Base-by-base conservation (phyloP, 53 echinoderm and acorn worm species). In the Arbacia lixula region DNA sequence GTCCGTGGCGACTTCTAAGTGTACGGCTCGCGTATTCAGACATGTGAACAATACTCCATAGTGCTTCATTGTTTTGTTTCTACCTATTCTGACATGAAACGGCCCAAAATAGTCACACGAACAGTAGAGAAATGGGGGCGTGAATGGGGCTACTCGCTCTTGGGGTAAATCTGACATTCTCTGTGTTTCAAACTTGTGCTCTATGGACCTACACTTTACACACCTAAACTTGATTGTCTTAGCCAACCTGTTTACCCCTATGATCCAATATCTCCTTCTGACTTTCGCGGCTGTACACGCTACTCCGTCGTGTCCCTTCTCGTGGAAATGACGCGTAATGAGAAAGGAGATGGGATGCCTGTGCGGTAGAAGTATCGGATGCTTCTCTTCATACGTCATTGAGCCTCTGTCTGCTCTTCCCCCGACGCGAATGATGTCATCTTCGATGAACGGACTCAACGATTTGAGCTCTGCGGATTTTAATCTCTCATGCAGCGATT, bases 61-160 rank as follows among this genome's bases (percentile, higher is more conserved):
- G 19, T 92, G 76, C 41, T 88, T 80, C 0, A 63, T 24, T 0
- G 88, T 85, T 12, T 85, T 91, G 64, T 91, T 88, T 2, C 88
- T 21, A 3, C 72, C 73, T 1, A 91, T 43, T 36, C 53, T 88
- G 28, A 91, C 91, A 2, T 46, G 3, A 0, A 54, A 33, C 24
- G 88, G 92, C 10, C 92, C 82, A 27, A 92, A 91, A 17, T 91
- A 91, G 22, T 91, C 88, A 36, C 76, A 67, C 1, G 92, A 85
- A 0, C 85, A 57, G 58, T 40, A 40, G 34, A 53, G 39, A 49
- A 89, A 92, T 19, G 76, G 86, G 2, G 86, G 89, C 39, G 89
- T 86, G 39, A 35, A 76, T 16, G 92, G 89, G 0, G 75, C 86
- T 24, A 89, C 2, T 42, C 83, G 61, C 36, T 86, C 61, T 3